A percentile compares a stretch with the other conserved stretches of the same genome.
These are phyloP conservation scores for Cordilura impudica DNA, from an alignment of 2,888 invertebrate species.

Conservation along the genomic window DNA sequence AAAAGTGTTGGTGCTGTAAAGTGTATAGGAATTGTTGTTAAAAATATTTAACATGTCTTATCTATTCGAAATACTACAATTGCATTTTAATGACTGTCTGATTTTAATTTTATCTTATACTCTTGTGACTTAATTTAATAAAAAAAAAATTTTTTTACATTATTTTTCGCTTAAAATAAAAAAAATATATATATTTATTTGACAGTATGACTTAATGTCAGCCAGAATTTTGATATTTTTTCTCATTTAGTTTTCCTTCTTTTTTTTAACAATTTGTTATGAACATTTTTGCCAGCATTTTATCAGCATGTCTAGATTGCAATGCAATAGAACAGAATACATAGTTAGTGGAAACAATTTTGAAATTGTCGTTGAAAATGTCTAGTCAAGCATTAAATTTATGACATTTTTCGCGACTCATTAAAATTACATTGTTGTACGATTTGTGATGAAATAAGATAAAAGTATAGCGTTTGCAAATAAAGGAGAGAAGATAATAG, in stretches of 20 bases:
- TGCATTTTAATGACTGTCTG: background rate
- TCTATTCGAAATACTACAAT: background rate
- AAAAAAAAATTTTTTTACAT: constrained; percentile 9
- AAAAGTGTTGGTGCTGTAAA: no score
- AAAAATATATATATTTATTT: no score
- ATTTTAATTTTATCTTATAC: constrained; percentile 1
- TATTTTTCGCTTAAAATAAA: background rate
- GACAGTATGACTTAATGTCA: constrained; percentile 47
- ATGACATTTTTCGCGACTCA: constrained; percentile 62
- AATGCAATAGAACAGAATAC: constrained; percentile 21
- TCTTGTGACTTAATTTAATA: background rate
- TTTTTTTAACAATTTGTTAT: background rate
- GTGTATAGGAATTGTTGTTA: no score
- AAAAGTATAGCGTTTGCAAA: background rate
- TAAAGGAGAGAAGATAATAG: background rate
- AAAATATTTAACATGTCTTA: background rate
- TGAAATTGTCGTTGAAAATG: constrained; percentile 57
- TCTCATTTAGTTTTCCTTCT: background rate
- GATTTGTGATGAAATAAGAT: constrained; percentile 33
- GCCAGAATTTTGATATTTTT: background rate
- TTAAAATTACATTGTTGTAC: constrained; percentile 58
- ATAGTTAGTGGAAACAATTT: background rate
- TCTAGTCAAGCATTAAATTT: constrained; percentile 63
- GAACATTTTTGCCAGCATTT: constrained; percentile 4
- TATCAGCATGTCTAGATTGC: constrained; percentile 36